Percentiles rank a stretch among this genome's conserved stretches.
Evolutionary conservation across 2,797 vertebrate genomes (phyloP).

Genomic region (Discoglossus pictus): DNA sequence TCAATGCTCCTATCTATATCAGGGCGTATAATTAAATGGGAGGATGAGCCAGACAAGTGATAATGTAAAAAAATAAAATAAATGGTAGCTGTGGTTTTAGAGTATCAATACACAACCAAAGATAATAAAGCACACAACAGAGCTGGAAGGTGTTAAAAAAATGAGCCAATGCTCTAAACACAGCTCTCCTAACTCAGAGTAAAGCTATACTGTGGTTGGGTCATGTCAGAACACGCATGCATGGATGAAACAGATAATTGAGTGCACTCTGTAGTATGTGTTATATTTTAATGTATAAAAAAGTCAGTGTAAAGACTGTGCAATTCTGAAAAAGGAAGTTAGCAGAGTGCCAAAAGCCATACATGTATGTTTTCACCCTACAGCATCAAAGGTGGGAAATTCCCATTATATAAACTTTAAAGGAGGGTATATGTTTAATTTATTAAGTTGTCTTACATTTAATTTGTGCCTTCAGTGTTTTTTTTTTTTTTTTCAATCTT

Average conservation of each 20-base stretch:
- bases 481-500: no score
- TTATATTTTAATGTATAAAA: no score
- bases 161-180: constrained; percentile 36
- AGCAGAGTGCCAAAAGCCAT: constrained; percentile 62
- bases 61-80: constrained; percentile 46
- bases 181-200: constrained; percentile 49
- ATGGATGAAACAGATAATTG: constrained; percentile 63
- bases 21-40: constrained; percentile 52
- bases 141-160: constrained; percentile 45
- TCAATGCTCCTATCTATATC: constrained; percentile 56
- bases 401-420: constrained; percentile 53
- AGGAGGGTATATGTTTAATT: not conserved
- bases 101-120: constrained; percentile 51
- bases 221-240: constrained; percentile 68
- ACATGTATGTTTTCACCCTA: constrained; percentile 65
- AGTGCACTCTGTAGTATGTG: constrained; percentile 29
- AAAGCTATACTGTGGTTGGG: constrained; percentile 55
- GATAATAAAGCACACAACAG: constrained; percentile 59
- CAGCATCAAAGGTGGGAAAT: constrained; percentile 62
- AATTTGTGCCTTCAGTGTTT: no score
- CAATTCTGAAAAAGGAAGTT: constrained; percentile 67
- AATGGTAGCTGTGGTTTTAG: constrained; percentile 56
- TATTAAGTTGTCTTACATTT: not conserved
- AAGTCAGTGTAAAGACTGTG: not conserved
- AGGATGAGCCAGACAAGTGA: constrained; percentile 49